These are phyloP conservation scores for Eulemur rubriventer DNA, from an alignment of 2,797 vertebrate species.

Conservation along the genomic window DNA sequence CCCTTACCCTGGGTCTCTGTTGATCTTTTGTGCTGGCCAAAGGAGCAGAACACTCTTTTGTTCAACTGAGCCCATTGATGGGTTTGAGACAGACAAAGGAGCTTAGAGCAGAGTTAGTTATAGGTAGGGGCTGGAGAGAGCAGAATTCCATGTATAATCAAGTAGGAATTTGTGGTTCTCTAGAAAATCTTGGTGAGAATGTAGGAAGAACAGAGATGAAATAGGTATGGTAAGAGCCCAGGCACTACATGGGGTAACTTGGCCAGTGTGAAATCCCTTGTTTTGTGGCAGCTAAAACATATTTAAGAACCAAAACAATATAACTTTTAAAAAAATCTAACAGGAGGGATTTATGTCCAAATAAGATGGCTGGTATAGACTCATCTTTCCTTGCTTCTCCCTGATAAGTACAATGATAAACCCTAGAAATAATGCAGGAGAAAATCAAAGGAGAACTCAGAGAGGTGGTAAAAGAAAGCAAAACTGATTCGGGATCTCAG, in stretches of 20 bases:
- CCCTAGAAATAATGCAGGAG: background rate
- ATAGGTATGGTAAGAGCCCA: background rate
- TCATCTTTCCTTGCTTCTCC: background rate
- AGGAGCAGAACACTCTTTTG: constrained; percentile 40
- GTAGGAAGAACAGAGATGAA: background rate
- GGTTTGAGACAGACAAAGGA: constrained; percentile 45
- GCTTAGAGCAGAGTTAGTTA: background rate
- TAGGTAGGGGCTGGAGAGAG: background rate
- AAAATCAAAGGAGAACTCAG: background rate
- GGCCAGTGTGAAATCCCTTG: background rate
- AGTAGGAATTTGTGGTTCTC: constrained; percentile 1
- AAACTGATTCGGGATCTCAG: background rate
- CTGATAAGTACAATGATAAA: background rate
- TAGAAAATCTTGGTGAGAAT: background rate
- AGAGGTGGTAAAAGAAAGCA: background rate
- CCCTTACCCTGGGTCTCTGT: constrained; percentile 21
- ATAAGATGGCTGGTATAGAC: background rate
- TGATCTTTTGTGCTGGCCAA: constrained; percentile 44
- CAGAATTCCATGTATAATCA: background rate
- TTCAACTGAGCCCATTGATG: constrained; percentile 35
- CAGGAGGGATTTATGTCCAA: background rate
- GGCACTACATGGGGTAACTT: background rate
- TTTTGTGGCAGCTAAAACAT: background rate
- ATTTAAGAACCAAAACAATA: background rate
- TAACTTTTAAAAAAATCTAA: background rate